Conservation (phyloP, 2,797 vertebrate species). For the Eulemur coronatus region DNA sequence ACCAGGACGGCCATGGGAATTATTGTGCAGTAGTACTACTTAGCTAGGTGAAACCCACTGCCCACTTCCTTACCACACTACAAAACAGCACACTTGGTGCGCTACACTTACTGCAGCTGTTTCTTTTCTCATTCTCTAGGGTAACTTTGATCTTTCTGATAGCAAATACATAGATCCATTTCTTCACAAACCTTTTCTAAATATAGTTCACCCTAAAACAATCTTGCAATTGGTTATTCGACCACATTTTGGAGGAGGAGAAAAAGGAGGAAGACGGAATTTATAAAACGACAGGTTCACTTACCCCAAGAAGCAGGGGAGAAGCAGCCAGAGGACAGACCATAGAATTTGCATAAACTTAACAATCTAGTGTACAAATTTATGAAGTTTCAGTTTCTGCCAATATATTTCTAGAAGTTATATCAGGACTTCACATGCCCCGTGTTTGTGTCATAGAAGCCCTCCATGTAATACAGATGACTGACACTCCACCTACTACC, state of each 20-base stretch:
- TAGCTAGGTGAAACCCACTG: fast-evolving
- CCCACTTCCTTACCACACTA: neutral
- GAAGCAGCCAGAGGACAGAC: neutral
- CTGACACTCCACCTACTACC: neutral
- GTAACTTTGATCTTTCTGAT: neutral
- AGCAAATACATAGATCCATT: neutral
- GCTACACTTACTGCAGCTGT: no score
- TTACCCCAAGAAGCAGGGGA: neutral
- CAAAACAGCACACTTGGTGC: fast-evolving
- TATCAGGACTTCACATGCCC: neutral
- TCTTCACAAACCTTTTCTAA: neutral
- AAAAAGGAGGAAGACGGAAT: neutral
- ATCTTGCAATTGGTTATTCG: neutral
- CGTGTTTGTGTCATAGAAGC: neutral
- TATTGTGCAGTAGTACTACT: fast-evolving
- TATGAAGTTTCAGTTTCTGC: neutral
- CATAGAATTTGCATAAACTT: neutral
- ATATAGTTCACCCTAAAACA: neutral
- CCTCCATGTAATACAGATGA: neutral
- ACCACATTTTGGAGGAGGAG: neutral
- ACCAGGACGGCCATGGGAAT: fast-evolving
- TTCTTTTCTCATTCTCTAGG: neutral
- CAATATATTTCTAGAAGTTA: neutral
- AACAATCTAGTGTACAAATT: neutral
- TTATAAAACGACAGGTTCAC: neutral